A percentile compares a stretch with the other conserved stretches of the same genome.
These are phyloP conservation scores for Hesperia comma DNA, from an alignment of 2,888 invertebrate genomes.

Conservation along the genomic window DNA sequence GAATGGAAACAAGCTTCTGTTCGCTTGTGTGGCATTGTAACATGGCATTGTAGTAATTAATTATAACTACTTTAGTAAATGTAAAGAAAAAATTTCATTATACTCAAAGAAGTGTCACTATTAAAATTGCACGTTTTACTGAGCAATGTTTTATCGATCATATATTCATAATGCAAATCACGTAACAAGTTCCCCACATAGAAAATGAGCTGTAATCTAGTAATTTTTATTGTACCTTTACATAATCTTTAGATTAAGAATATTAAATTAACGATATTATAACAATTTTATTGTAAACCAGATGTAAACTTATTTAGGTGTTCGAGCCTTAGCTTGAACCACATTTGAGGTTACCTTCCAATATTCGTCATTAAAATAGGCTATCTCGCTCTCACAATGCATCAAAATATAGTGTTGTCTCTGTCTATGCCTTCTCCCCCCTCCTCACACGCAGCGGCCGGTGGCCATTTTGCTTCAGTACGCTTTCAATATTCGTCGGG, in stretches of 20 bases:
- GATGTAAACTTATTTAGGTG: conserved; percentile 50
- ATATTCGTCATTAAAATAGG: too few species aligned
- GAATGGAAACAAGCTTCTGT: not conserved
- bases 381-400: too few species aligned
- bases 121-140: conserved; percentile 2
- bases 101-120: not conserved
- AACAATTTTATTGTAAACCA: conserved; percentile 44
- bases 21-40: not conserved
- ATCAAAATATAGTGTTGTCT: too few species aligned
- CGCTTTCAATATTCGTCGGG: too few species aligned
- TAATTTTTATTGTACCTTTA: conserved; percentile 4
- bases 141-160: not conserved
- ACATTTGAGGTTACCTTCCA: too few species aligned
- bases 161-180: not conserved
- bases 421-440: too few species aligned
- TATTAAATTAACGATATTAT: conserved; percentile 30
- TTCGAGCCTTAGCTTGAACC: too few species aligned
- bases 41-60: not conserved
- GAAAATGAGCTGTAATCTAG: not conserved
- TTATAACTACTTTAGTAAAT: not conserved
- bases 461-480: too few species aligned
- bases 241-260: conserved; percentile 23
- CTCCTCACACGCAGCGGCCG: too few species aligned
- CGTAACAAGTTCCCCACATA: conserved; percentile 5
- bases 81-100: not conserved